phyloP scores from a whole-genome alignment of 2,888 invertebrate genomes.

The Nebria brevicollis region DNA sequence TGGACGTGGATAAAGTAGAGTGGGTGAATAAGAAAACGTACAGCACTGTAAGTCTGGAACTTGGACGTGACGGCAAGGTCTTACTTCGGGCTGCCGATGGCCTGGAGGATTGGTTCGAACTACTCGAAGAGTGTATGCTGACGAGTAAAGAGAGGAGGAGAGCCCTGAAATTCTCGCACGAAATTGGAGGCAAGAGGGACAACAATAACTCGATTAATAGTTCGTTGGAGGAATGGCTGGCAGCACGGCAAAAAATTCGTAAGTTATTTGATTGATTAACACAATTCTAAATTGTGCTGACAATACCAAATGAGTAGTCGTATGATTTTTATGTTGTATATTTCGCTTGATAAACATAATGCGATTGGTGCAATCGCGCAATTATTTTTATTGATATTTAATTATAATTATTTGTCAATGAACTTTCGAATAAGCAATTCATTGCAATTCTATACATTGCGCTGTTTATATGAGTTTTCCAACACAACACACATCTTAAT shows the following conservation, averaged over 20 bases:
- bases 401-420: conserved; percentile 12
- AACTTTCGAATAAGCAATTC: neutral
- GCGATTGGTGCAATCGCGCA: neutral
- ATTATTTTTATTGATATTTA: neutral
- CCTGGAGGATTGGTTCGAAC: conserved; percentile 73
- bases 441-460: neutral
- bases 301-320: conserved; percentile 26
- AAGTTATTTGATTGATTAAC: conserved; percentile 51
- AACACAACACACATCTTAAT: no score
- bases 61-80: conserved; percentile 63
- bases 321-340: conserved; percentile 24
- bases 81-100: conserved; percentile 66
- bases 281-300: conserved; percentile 10
- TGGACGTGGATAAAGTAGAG: conserved; percentile 73
- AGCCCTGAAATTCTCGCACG: conserved; percentile 66
- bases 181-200: conserved; percentile 60
- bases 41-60: conserved; percentile 68
- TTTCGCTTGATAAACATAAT: conserved; percentile 33
- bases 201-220: conserved; percentile 61
- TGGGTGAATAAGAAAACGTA: conserved; percentile 74
- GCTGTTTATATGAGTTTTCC: no score
- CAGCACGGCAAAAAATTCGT: conserved; percentile 64
- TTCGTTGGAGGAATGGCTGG: conserved; percentile 68
- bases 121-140: conserved; percentile 72
- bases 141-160: conserved; percentile 72